Conservation (phyloP, 2,797 vertebrate species). For the Gobionotothen gibberifrons region DNA sequence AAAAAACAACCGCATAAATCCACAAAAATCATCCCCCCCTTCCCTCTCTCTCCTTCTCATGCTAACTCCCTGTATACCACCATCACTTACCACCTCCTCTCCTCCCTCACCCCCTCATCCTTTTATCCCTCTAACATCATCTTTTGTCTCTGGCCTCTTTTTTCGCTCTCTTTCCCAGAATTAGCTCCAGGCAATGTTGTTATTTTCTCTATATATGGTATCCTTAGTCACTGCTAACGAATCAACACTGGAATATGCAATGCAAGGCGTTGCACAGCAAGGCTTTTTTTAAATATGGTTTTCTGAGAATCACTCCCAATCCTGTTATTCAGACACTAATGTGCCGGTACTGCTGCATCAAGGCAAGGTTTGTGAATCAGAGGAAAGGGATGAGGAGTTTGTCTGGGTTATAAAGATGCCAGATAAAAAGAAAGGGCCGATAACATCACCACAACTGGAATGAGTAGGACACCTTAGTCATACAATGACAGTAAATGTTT, state of each 20-base stretch:
- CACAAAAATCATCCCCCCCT: slow-evolving; percentile 41
- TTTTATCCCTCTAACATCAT: slow-evolving; percentile 69
- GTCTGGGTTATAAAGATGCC: slow-evolving; percentile 16
- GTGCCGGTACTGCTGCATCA: background rate
- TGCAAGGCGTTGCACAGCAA: slow-evolving; percentile 12
- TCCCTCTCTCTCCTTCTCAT: slow-evolving; percentile 34
- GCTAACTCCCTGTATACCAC: slow-evolving; percentile 40
- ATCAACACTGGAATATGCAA: slow-evolving; percentile 37
- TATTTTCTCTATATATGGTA: slow-evolving; percentile 41
- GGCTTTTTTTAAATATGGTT: slow-evolving; percentile 16
- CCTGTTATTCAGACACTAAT: slow-evolving; percentile 36
- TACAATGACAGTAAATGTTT: background rate
- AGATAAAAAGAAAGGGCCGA: background rate
- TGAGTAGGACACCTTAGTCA: slow-evolving; percentile 13
- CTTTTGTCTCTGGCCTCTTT: slow-evolving; percentile 77
- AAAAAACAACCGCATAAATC: slow-evolving; percentile 51
- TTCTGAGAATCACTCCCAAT: slow-evolving; percentile 42
- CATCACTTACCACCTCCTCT: slow-evolving; percentile 70
- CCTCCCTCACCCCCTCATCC: slow-evolving; percentile 65
- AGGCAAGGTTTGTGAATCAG: slow-evolving; percentile 30
- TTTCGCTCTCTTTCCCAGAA: slow-evolving; percentile 60
- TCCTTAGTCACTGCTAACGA: slow-evolving; percentile 62
- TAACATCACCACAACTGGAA: background rate
- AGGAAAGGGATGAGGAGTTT: slow-evolving; percentile 24
- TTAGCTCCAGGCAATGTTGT: slow-evolving; percentile 63